phyloP scores from a whole-genome alignment of 2,797 vertebrate species.

The Rhinophrynus dorsalis region DNA sequence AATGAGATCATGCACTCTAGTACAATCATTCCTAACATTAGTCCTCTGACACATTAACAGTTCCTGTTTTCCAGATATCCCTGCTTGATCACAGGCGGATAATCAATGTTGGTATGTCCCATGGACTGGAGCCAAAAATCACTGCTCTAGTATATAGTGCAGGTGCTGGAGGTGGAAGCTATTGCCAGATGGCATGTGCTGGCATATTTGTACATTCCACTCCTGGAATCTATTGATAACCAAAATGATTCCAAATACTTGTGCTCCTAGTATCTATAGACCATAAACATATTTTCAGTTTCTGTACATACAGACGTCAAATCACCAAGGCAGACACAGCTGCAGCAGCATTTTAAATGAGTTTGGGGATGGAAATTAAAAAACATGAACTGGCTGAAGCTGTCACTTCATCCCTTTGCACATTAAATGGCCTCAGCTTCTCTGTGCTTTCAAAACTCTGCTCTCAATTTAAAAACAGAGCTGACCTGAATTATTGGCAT shows the following conservation, averaged over 20 bases:
- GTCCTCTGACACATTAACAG: no score
- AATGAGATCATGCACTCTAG: no score
- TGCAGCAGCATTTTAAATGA: conserved; percentile 44
- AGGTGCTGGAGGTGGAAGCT: no score
- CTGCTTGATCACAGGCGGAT: no score
- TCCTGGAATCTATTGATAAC: conserved; percentile 32
- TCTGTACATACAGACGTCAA: conserved; percentile 28
- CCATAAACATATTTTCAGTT: conserved; percentile 28
- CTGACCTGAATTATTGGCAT: conserved; percentile 6
- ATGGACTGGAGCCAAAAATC: no score
- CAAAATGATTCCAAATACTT: no score
- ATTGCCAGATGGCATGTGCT: no score
- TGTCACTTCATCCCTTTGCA: conserved; percentile 32
- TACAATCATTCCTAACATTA: no score
- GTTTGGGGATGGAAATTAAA: conserved; percentile 44
- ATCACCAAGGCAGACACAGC: conserved; percentile 45
- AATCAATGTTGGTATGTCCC: no score
- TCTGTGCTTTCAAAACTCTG: conserved; percentile 37
- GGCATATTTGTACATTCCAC: no score
- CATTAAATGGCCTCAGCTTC: conserved; percentile 41
- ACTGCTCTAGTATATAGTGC: no score
- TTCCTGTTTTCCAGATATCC: no score
- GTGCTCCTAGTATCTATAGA: conserved; percentile 34
- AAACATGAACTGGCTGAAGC: conserved; percentile 45
- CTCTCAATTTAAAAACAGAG: conserved; percentile 37